Base-by-base conservation (phyloP, 2,797 vertebrate genomes). In the Hybognathus amarus region DNA sequence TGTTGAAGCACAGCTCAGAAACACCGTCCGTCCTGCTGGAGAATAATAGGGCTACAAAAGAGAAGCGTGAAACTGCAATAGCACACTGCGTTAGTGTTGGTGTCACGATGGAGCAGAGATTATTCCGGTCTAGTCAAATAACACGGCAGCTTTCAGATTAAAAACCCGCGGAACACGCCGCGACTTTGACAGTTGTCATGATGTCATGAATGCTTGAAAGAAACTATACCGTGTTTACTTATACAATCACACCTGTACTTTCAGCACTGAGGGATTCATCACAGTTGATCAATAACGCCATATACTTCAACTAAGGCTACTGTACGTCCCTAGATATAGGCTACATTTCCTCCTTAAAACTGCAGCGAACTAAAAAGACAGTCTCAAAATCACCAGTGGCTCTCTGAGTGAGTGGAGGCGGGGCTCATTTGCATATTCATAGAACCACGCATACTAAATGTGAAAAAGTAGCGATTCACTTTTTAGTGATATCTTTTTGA, bases 71-170 rank as follows among this genome's bases (percentile, higher is more conserved):
- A 87, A 90, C 77, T 22, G 67, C 73, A 59, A 76, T 76, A 54
- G 63, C 56, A 27, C 40, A 30, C 54, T 18, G 56, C 38, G 9
- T 59, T 61, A 17, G 56, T 63, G 75, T 77, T 13, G 75, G 18
- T 63, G 56, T 77, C 59, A 70, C 69, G 71, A 69, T 12, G 70
- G 38, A 71, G n/a, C 47, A 74, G n/a, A 67, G 73, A 84, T 81
- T 84, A 81, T 84, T 86, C 68, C 54, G 5, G 77, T 79, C 84
- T 15, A 73, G 64, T 56, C 52, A 50, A 76, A 84, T 77, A 76
- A 85, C 73, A 56, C 38, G 45, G 24, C 36, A 12, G 69, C 38
- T 82, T 85, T 85, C 84, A 81, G 52, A 86, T 90, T 79, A 87
- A 82, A 88, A 83, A 50, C 52, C 36, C 75, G 2, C 1, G 13